Percentiles rank a stretch among this genome's conserved stretches.
Conservation (phyloP, 92 coral and sea anemone species). For the Umimayanthus chanpuru region DNA sequence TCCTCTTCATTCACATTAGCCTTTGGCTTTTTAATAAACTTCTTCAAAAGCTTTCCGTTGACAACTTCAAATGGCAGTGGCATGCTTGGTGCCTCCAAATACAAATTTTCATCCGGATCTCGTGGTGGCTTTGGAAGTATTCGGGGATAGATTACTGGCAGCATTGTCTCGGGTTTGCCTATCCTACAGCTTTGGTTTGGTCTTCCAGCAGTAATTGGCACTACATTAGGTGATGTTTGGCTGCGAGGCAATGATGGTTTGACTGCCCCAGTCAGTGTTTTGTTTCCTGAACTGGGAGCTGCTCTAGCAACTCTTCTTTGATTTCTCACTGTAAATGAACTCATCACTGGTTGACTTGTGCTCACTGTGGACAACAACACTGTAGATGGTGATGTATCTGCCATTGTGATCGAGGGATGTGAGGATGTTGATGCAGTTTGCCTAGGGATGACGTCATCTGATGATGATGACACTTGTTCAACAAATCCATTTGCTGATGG, state of each 20-base stretch:
- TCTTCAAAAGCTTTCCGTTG: conserved; percentile 19
- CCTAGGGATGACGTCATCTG: background rate
- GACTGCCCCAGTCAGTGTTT: background rate
- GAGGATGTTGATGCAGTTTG: background rate
- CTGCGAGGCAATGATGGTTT: background rate
- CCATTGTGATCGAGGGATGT: background rate
- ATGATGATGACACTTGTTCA: background rate
- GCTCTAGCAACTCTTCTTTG: background rate
- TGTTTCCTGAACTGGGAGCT: background rate
- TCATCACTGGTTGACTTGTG: background rate
- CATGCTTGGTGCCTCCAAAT: conserved; percentile 20
- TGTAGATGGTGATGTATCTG: background rate
- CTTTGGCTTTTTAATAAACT: conserved; percentile 26
- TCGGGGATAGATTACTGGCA: conserved; percentile 23
- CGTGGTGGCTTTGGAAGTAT: conserved; percentile 31
- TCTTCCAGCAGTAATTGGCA: background rate
- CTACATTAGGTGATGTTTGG: background rate
- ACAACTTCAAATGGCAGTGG: conserved; percentile 37
- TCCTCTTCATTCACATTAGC: conserved; percentile 2
- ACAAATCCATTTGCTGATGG: background rate
- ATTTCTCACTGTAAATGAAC: background rate
- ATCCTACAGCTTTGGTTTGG: conserved; percentile 3
- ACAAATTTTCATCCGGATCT: background rate
- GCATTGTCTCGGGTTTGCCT: background rate
- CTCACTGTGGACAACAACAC: background rate